phyloP scores from a whole-genome alignment of 2,888 invertebrate species.

The Phragmatobia fuliginosa region DNA sequence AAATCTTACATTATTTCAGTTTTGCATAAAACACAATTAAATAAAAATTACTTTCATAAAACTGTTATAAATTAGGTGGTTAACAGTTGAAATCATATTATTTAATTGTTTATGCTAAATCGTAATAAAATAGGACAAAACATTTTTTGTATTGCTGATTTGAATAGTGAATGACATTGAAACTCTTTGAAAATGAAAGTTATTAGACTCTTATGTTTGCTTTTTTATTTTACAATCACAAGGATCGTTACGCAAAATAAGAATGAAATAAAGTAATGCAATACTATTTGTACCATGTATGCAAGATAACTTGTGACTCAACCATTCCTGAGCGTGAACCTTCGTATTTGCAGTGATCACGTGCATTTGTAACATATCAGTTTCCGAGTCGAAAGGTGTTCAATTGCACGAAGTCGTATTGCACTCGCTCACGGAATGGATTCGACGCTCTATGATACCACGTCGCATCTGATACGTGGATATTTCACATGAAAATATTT shows the following conservation, averaged over 20 bases:
- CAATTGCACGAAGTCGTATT: conserved; percentile 75
- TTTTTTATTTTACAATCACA: no score
- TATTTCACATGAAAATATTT: conserved; percentile 32
- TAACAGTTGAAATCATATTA: not conserved
- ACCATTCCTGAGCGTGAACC: conserved; percentile 5
- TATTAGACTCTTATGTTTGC: not conserved
- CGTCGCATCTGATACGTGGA: conserved; percentile 15
- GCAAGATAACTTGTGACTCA: conserved; percentile 5
- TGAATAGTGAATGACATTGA: not conserved
- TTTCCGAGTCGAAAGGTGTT: conserved; percentile 79
- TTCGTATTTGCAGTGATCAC: conserved; percentile 18
- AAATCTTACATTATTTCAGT: not conserved
- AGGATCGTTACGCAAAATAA: not conserved
- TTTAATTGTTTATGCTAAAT: not conserved
- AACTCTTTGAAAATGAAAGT: not conserved
- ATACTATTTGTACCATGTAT: not conserved
- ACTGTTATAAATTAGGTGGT: not conserved
- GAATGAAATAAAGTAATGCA: not conserved
- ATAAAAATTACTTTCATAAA: no score
- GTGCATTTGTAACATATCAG: conserved; percentile 72
- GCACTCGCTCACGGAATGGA: conserved; percentile 56
- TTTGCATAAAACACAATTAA: no score
- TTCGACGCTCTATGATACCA: conserved; percentile 31
- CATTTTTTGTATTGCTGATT: not conserved
- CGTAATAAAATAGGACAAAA: not conserved